Base-by-base conservation (phyloP, 2,797 vertebrate species). In the Rhabdophis nuchalis region DNA sequence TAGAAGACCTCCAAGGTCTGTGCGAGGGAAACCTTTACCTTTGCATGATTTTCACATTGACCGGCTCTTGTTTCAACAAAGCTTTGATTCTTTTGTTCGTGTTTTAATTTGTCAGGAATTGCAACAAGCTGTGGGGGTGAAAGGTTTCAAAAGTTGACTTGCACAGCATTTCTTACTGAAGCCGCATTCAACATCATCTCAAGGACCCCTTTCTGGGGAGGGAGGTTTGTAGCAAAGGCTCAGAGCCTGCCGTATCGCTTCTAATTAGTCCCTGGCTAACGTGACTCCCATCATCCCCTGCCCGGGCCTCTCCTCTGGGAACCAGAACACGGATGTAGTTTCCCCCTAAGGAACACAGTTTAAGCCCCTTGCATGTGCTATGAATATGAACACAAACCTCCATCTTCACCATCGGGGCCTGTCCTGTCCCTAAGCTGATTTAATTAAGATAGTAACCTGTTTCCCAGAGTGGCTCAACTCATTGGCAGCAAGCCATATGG, bases 401-500 rank as follows among this genome's bases (percentile, higher is more conserved):
- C 8, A 10, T 9, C 54, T 90, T 56, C n/a, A 50, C 32, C 57
- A 46, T n/a, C 23, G 92, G 64, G 92, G 64, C 91, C 91, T 91
- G 93, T 46, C 88, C 89, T 90, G 2, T 94, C 36, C 57, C 93
- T 94, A 96, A 97, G 97, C 95, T 96, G 95, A 97, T 97, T 96
- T 97, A 97, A 98, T 98, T 97, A 97, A 97, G 97, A 96, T 95
- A 97, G 95, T 96, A 96, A 95, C 95, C 95, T 96, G 94, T 68
- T 96, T 96, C 92, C 95, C 96, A 96, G 97, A 97, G 96, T 95
- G 95, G 97, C 96, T 90, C 97, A 89, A 93, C 93, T 95, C 96
- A 98, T 98, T 97, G 97, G 95, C 96, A 92, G 85, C 32, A 56
- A 58, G 93, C 97, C 97, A 98, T 97, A 97, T 97, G 97, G 97